phyloP scores from a whole-genome alignment of 2,797 vertebrate species.

The Enteromius thamalakanensis region DNA sequence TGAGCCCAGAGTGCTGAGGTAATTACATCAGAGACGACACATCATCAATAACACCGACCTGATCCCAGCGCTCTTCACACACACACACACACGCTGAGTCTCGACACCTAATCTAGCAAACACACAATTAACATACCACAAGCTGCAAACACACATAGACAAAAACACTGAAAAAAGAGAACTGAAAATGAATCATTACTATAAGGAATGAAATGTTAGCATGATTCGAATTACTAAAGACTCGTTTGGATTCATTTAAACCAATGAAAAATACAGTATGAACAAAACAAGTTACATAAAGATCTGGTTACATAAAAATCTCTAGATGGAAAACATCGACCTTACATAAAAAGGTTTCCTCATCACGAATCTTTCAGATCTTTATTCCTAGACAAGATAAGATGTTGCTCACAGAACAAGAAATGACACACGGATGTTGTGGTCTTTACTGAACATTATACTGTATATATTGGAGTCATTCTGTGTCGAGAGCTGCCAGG shows the following conservation, averaged over 20 bases:
- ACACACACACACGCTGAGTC: neutral
- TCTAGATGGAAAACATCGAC: neutral
- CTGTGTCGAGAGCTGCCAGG: too few species aligned
- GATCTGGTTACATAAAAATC: neutral
- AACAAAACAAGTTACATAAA: neutral
- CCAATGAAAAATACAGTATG: neutral
- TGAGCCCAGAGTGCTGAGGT: slow-evolving; percentile 50
- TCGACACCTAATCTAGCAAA: neutral
- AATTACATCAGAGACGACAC: slow-evolving; percentile 48
- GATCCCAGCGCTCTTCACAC: slow-evolving; percentile 5
- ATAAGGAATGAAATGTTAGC: neutral
- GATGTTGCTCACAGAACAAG: neutral
- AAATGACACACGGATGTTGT: neutral
- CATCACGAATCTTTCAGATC: neutral
- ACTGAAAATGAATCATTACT: neutral
- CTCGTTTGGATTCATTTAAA: neutral
- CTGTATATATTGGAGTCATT: neutral
- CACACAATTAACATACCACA: slow-evolving; percentile 17
- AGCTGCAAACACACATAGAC: neutral
- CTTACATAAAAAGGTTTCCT: neutral
- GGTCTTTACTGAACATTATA: neutral
- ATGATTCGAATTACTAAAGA: neutral
- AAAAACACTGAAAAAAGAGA: neutral
- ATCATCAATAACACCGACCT: slow-evolving; percentile 44
- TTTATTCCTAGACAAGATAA: neutral